phyloP scores from a whole-genome alignment of 2,888 invertebrate species.

The Dinocampus coccinellae region DNA sequence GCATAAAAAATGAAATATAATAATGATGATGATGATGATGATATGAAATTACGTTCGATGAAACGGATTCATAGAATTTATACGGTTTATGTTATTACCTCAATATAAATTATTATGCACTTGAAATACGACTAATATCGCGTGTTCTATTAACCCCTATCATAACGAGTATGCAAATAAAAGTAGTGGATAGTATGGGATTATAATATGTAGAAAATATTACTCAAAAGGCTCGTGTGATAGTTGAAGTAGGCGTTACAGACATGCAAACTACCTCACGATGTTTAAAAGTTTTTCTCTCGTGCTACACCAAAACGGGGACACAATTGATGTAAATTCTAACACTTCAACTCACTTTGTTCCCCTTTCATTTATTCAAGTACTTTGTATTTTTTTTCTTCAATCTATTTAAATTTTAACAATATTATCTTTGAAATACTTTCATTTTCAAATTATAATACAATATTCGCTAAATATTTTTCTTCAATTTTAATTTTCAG shows the following conservation, averaged over 20 bases:
- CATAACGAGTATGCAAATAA: conserved; percentile 53
- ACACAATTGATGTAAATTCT: background rate
- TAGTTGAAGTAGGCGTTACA: conserved; percentile 41
- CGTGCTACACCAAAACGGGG: conserved; percentile 8
- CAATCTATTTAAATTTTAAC: background rate
- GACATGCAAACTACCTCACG: conserved; percentile 50
- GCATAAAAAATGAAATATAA: background rate
- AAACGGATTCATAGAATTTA: conserved; percentile 31
- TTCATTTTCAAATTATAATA: background rate
- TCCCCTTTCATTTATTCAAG: background rate
- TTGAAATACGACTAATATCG: conserved; percentile 39
- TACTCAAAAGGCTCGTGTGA: conserved; percentile 25
- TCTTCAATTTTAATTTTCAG: conserved; percentile 73
- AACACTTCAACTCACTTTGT: background rate
- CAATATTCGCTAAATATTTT: background rate
- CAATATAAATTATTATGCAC: conserved; percentile 29
- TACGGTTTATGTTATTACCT: conserved; percentile 26
- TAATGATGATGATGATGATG: background rate
- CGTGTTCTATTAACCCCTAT: conserved; percentile 36
- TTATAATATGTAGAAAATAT: conserved; percentile 8
- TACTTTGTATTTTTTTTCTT: background rate
- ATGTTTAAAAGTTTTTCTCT: conserved; percentile 36
- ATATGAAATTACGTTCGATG: conserved; percentile 9
- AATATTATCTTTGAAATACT: background rate
- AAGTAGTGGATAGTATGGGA: background rate